Evolutionary conservation across 2,888 invertebrate genomes (phyloP), one percentile per base, ranked within the genome.

Genomic region (Erebia ligea): DNA sequence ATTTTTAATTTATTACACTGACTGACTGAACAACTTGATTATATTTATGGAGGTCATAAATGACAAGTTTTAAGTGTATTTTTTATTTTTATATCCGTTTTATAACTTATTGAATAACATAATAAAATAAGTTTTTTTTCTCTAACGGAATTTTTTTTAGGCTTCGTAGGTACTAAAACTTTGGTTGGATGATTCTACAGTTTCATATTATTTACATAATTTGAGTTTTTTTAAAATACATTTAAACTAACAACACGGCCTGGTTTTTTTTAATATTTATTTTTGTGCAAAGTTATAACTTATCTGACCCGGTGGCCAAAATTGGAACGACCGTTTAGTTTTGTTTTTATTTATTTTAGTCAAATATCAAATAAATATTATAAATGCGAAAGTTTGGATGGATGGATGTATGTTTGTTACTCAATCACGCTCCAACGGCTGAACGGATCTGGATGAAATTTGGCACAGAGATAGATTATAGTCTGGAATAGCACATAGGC

Each of bases 31-130:
- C 61, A 67, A 57, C 66, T 68, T 68, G 66, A 68, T 72, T 72
- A 67, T 67, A 68, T 72, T 73, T 72, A 72, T 70, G 65, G 73
- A 68, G 65, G 65, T 69, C 70, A 48, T 69, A 75, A 72, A 73
- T 71, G 70, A 68, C 70, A 66, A 72, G 61, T 65, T 67, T 69
- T 45, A 34, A 17, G 61, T 66, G 45, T 54, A 42, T 66, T 63
- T 63, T 69, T 75, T 63, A 71, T 69, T 66, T 58, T 67, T 19
- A 45, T 61, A 52, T 66, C 54, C 48, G 25, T 50, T 57, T 67
- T 58, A 71, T 65, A 67, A 54, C 21, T 64, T 21, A 56, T 59
- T 62, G 54, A 52, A 58, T 66, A 34, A 62, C 21, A 45, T 45
- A 45, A 45, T 57, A 15, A 21, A 54, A 34, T 52, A 10, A 40